Percentiles rank a stretch among this genome's conserved stretches.
These are phyloP conservation scores for Eupithecia dodoneata DNA, from an alignment of 2,888 invertebrate species.

Conservation along the genomic window DNA sequence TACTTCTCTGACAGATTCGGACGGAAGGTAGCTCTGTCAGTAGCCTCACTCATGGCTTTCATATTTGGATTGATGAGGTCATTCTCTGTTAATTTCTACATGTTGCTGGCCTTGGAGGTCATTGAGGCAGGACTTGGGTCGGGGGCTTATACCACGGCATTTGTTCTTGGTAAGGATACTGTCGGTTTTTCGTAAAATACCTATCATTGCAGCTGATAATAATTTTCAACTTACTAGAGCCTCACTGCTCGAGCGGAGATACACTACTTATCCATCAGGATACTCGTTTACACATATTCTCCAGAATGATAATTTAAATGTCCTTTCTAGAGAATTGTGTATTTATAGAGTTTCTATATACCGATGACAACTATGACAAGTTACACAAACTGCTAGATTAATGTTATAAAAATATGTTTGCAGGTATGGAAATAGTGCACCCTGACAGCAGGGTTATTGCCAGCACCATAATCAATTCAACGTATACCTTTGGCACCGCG, in stretches of 20 bases:
- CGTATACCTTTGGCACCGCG: conserved; percentile 89
- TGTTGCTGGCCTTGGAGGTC: conserved; percentile 83
- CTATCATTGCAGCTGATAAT: background rate
- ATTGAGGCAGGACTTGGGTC: conserved; percentile 83
- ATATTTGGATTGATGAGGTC: conserved; percentile 83
- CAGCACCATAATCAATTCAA: conserved; percentile 88
- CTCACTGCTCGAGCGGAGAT: background rate
- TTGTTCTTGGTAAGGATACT: conserved; percentile 82
- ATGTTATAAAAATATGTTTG: conserved; percentile 46
- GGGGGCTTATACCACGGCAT: conserved; percentile 84
- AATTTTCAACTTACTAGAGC: background rate
- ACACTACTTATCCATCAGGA: background rate
- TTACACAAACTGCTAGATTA: background rate
- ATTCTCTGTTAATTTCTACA: conserved; percentile 81
- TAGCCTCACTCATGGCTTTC: conserved; percentile 82
- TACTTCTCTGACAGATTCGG: conserved; percentile 89
- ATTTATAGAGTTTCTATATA: background rate
- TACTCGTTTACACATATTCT: background rate
- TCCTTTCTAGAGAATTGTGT: too few relatives aligned
- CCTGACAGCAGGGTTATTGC: conserved; percentile 89
- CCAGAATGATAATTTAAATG: background rate
- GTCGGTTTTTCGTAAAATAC: background rate
- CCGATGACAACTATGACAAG: background rate
- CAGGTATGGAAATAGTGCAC: conserved; percentile 91
- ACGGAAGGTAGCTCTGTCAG: conserved; percentile 84